phyloP scores from a whole-genome alignment of 2,113 vertebrate genomes.

The Cynoglossus semilaevis region DNA sequence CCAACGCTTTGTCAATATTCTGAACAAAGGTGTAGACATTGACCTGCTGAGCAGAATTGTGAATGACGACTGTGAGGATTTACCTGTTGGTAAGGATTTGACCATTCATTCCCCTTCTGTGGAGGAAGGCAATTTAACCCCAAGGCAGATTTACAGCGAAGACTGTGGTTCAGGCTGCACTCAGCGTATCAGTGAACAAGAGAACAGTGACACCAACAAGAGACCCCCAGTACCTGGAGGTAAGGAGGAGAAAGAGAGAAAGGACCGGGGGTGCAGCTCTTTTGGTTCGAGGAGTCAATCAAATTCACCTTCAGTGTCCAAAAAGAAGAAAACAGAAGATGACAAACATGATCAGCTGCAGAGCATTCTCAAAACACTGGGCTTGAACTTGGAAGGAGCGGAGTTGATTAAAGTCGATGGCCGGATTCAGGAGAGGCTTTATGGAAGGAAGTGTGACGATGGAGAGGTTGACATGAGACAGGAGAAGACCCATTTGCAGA shows the following conservation, averaged over 20 bases:
- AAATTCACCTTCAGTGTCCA: conserved; percentile 1
- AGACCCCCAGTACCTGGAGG: not conserved
- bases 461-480: not conserved
- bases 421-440: conserved; percentile 60
- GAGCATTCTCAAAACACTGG: conserved; percentile 56
- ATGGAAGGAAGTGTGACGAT: conserved; percentile 35
- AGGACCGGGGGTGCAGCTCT: not conserved
- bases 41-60: conserved; percentile 50
- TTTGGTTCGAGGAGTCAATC: conserved; percentile 4
- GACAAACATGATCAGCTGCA: conserved; percentile 37
- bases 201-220: too few relatives aligned
- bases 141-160: not conserved
- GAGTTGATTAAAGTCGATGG: conserved; percentile 50
- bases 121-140: conserved; percentile 1
- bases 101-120: not conserved
- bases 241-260: not conserved
- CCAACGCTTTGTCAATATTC: conserved; percentile 62
- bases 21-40: conserved; percentile 70
- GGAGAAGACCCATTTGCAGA: not conserved
- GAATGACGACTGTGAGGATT: conserved; percentile 32
- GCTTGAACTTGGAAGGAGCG: conserved; percentile 50
- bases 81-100: not conserved
- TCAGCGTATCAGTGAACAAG: not conserved
- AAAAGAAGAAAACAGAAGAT: conserved; percentile 12
- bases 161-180: not conserved